Evolutionary conservation across 2,797 vertebrate species (phyloP).

Genomic region (Heterohyrax brucei): DNA sequence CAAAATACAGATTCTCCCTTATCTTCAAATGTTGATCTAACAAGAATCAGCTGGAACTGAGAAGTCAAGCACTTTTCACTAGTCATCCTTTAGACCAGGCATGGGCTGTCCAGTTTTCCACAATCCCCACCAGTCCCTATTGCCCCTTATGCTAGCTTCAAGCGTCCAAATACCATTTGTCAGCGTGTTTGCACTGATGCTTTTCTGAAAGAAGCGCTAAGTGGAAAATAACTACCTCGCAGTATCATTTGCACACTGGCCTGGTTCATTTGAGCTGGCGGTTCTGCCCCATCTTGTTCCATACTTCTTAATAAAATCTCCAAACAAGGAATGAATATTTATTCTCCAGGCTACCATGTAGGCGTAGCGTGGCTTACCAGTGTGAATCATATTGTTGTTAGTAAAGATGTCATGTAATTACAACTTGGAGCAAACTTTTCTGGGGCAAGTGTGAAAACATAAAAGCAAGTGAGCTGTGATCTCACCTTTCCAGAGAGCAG

Average conservation of each 20-base stretch:
- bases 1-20: background rate
- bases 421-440: conserved; percentile 56
- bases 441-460: conserved; percentile 65
- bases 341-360: background rate
- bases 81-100: background rate
- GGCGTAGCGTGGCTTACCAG: conserved; percentile 35
- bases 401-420: conserved; percentile 53
- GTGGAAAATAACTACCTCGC: background rate
- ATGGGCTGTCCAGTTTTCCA: background rate
- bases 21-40: background rate
- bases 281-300: background rate
- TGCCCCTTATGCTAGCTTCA: background rate
- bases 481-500: conserved; percentile 28
- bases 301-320: background rate
- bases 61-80: background rate
- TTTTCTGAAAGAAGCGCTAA: conserved; percentile 23
- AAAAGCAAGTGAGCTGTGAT: conserved; percentile 68
- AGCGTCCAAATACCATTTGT: background rate
- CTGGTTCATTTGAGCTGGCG: background rate
- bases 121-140: background rate
- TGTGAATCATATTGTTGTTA: background rate
- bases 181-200: background rate
- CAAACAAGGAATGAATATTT: background rate
- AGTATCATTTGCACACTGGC: background rate
- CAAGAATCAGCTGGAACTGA: background rate